A percentile compares a stretch with the other conserved stretches of the same genome.
Conservation (phyloP, 2,888 invertebrate species). For the Drosophila austrosaltans region DNA sequence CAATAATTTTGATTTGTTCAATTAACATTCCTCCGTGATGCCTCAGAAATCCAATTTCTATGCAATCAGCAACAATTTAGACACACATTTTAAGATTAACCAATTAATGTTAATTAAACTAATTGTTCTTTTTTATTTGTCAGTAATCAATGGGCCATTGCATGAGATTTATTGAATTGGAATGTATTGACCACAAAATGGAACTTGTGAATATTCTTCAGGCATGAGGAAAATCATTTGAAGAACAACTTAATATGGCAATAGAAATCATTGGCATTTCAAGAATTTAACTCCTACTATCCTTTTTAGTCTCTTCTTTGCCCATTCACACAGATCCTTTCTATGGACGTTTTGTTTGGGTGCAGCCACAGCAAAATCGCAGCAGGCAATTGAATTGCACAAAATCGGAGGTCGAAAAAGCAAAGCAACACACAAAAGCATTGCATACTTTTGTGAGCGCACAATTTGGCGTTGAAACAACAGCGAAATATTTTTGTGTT, state of each 20-base stretch:
- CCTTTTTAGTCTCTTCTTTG: background rate
- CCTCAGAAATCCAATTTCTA: background rate
- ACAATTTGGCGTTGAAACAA: conserved; percentile 54
- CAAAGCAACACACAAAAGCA: conserved; percentile 66
- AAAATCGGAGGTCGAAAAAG: conserved; percentile 55
- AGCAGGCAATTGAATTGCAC: conserved; percentile 64
- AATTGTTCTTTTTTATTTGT: background rate
- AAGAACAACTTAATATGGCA: conserved; percentile 7
- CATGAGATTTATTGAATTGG: background rate
- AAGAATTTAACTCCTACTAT: background rate
- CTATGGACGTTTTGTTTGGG: too few relatives aligned
- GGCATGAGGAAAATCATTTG: background rate
- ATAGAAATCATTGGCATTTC: background rate
- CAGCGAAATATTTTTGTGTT: conserved; percentile 46
- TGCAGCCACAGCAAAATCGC: conserved; percentile 51
- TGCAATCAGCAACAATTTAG: background rate
- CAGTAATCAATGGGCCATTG: background rate
- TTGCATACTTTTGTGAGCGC: conserved; percentile 61
- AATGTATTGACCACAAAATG: background rate
- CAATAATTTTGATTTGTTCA: background rate
- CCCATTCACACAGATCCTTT: background rate
- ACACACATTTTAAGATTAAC: background rate
- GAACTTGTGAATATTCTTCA: background rate
- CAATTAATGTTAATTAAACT: background rate
- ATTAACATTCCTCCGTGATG: background rate